Evolutionary conservation across 1,140 invertebrate species (phyloP), one percentile per base, ranked within the genome.

Genomic region (Lepeophtheirus salmonis): DNA sequence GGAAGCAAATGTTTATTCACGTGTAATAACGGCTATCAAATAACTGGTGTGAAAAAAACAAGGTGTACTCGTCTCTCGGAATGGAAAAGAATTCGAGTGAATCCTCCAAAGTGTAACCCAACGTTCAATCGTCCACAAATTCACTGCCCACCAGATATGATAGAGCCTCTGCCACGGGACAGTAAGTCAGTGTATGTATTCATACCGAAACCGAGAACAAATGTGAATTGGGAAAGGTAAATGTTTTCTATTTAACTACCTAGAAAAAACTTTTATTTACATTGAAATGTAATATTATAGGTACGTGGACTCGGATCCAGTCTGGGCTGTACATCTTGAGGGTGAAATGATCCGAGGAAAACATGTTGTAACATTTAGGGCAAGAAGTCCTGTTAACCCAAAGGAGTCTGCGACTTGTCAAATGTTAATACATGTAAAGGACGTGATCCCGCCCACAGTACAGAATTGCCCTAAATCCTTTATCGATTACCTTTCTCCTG

Each of bases 261-360:
- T 41, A 41, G 6, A 10, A 41, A 10, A 6, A 41, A 41, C 6
- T 10, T 41, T 10, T 41, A 41, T n/a, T n/a, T n/a, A n/a, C n/a
- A n/a, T n/a, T n/a, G n/a, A n/a, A n/a, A n/a, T n/a, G n/a, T n/a
- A n/a, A n/a, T n/a, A n/a, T n/a, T n/a, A n/a, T 70, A 77, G 75
- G 63, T 76, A 79, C 64, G 75, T 83, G 16, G 74, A 76, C 16
- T 73, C 79, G 1, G 69, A 73, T 41, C 81, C 81, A 17, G 57
- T 69, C 2, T 83, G 81, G 81, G 80, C 74, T 0, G 80, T 77
- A 64, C 71, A 78, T 61, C 70, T 83, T 58, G 75, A 78, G 63
- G 78, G 73, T 50, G 75, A 79, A 65, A 69, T 83, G 51, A 71
- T 74, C 13, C 69, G 75, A 2, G 80, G 82, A 18, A 71, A 70